These are phyloP conservation scores for Akabosia matsudoensis DNA, from an alignment of 1,140 invertebrate species.

Conservation along the genomic window DNA sequence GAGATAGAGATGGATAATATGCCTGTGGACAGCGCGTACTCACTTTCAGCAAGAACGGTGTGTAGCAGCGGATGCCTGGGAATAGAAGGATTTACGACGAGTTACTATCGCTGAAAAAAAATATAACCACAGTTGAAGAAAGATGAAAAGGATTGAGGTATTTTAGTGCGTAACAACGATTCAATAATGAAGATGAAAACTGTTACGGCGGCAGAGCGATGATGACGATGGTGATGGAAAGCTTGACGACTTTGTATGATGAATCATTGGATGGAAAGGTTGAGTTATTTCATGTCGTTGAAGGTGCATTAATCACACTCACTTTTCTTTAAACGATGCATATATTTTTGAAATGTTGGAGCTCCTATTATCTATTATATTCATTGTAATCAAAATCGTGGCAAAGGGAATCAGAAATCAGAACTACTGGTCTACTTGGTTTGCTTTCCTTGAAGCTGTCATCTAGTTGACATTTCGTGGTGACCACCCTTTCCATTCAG, in stretches of 20 bases:
- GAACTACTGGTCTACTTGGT: background rate
- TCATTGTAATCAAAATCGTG: background rate
- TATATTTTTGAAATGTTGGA: background rate
- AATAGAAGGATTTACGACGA: background rate
- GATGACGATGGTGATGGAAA: slow-evolving; percentile 16
- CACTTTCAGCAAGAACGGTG: background rate
- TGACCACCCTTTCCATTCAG: slow-evolving; percentile 13
- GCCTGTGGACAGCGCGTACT: background rate
- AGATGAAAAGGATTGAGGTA: slow-evolving; percentile 1
- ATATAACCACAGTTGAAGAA: too few relatives aligned
- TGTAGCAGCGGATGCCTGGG: background rate
- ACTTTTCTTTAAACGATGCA: background rate
- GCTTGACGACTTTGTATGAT: background rate
- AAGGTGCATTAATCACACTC: slow-evolving; percentile 24
- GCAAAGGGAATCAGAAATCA: background rate
- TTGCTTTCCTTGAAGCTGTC: slow-evolving; percentile 22
- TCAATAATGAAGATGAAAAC: slow-evolving; percentile 3
- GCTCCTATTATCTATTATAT: too few relatives aligned
- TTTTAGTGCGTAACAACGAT: background rate
- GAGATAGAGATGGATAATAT: slow-evolving; percentile 17
- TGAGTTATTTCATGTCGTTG: slow-evolving; percentile 17
- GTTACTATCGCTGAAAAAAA: background rate
- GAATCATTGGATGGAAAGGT: slow-evolving; percentile 23
- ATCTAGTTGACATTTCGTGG: slow-evolving; percentile 11
- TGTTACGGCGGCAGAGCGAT: slow-evolving; percentile 6